These are phyloP conservation scores for Crenuchus spilurus DNA, from an alignment of 2,797 vertebrate species.

Conservation along the genomic window DNA sequence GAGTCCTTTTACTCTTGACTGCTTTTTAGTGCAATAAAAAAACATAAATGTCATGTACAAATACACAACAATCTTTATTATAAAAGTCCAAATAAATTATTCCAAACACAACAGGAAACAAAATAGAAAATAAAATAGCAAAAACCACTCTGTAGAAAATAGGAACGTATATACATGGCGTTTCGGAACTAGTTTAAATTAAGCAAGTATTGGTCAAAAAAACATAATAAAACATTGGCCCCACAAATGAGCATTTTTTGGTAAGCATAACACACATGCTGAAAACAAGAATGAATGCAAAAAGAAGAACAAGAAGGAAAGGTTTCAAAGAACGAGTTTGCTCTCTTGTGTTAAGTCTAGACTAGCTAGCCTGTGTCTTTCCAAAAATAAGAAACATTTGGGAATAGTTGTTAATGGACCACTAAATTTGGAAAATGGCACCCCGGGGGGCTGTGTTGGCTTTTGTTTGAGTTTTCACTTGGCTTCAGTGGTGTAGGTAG, in stretches of 20 bases:
- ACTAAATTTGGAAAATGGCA: conserved; percentile 47
- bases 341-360: conserved; percentile 71
- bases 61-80: conserved; percentile 91
- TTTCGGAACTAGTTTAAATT: conserved; percentile 77
- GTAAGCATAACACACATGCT: conserved; percentile 75
- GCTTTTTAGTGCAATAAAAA: conserved; percentile 40
- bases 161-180: conserved; percentile 79
- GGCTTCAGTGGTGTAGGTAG: conserved; percentile 40
- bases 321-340: conserved; percentile 60
- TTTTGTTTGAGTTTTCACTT: conserved; percentile 11
- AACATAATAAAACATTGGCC: conserved; percentile 89
- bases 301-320: conserved; percentile 64
- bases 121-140: conserved; percentile 88
- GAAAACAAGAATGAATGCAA: conserved; percentile 71
- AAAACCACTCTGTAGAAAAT: conserved; percentile 92
- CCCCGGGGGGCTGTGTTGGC: conserved; percentile 29
- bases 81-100: conserved; percentile 98
- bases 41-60: conserved; percentile 70
- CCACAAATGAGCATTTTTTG: conserved; percentile 77
- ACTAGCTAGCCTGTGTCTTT: conserved; percentile 46
- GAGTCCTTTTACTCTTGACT: neutral
- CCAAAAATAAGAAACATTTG: conserved; percentile 57
- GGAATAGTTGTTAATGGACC: conserved; percentile 60
- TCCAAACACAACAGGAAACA: conserved; percentile 66
- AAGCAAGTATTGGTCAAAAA: conserved; percentile 90